Percentiles rank a stretch among this genome's conserved stretches.
phyloP scores from a whole-genome alignment of 2,888 invertebrate species.

The Lasioglossum pauxillum region DNA sequence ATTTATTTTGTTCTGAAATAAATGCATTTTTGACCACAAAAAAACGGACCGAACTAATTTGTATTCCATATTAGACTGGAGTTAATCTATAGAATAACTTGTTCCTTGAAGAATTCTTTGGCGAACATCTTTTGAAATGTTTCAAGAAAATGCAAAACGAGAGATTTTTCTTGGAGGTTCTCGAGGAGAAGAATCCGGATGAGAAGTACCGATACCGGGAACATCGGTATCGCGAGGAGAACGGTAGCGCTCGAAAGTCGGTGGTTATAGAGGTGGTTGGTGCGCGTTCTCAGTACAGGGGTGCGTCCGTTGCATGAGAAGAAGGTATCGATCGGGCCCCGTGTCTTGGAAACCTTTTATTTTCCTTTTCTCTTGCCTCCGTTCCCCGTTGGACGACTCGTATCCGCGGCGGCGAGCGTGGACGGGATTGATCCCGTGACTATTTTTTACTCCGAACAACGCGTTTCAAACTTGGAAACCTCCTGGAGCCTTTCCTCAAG shows the following conservation, averaged over 20 bases:
- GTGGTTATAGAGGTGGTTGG: slow-evolving; percentile 34
- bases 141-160: background rate
- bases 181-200: background rate
- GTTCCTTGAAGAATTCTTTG: background rate
- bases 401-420: slow-evolving; percentile 5
- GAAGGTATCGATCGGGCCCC: slow-evolving; percentile 66
- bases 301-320: slow-evolving; percentile 64
- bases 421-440: slow-evolving; percentile 28
- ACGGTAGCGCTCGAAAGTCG: slow-evolving; percentile 42
- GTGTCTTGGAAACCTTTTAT: slow-evolving; percentile 63
- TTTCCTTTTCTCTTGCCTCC: slow-evolving; percentile 35
- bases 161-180: background rate
- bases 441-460: slow-evolving; percentile 19
- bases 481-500: background rate
- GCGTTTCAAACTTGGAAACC: slow-evolving; percentile 1
- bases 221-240: slow-evolving; percentile 21
- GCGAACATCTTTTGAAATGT: background rate
- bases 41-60: too few species aligned
- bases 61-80: too few species aligned
- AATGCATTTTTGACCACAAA: too few species aligned
- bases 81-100: background rate
- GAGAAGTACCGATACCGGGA: slow-evolving; percentile 49
- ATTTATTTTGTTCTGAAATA: too few species aligned
- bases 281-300: slow-evolving; percentile 47
- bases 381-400: slow-evolving; percentile 34